Evolutionary conservation across 2,888 invertebrate genomes (phyloP), one percentile per base, ranked within the genome.

Genomic region (Lycophotia porphyrea): DNA sequence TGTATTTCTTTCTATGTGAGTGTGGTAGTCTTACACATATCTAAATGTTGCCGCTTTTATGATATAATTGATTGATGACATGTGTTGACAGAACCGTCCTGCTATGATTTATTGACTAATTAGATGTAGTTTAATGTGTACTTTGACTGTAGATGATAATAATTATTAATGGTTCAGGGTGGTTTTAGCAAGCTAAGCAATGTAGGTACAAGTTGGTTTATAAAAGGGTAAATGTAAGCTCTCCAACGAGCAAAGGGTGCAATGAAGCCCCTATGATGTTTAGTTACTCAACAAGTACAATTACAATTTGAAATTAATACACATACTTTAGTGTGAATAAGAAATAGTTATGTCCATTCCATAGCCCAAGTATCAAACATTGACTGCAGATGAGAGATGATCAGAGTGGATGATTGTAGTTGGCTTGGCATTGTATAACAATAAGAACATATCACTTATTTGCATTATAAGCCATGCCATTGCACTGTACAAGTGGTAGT

Each of bases 1-100:
- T 74, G 68, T 75, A 74, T 71, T 73, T 74, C 31, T 77, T n/a
- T n/a, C n/a, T n/a, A n/a, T 82, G 81, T 81, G 76, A 82, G 85
- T 84, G 88, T 89, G 90, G 89, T 92, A 92, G 91, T 88, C 80
- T 84, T 84, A 91, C 89, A 94, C 95, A 94, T 95, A 95, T 95
- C 94, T 91, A 88, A 88, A 89, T 90, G 87, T 90, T 89, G 88
- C 91, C 80, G 91, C 92, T 93, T 93, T 79, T 90, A 87, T 90
- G 84, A 87, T 88, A 87, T 88, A 85, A 75, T 80, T 80, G 87
- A 90, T 87, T 80, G 87, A 90, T 87, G 88, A 91, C 88, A 90
- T 90, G 87, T 89, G 89, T 92, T 89, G 88, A 92, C 88, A 89
- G 90, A 94, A 93, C 95, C 95, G 95, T 96, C 95, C 95, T 94